A percentile compares a stretch with the other conserved stretches of the same genome.
These are phyloP conservation scores for Caenorhabditis sulstoni DNA, from an alignment of 2,888 invertebrate species.

Conservation along the genomic window DNA sequence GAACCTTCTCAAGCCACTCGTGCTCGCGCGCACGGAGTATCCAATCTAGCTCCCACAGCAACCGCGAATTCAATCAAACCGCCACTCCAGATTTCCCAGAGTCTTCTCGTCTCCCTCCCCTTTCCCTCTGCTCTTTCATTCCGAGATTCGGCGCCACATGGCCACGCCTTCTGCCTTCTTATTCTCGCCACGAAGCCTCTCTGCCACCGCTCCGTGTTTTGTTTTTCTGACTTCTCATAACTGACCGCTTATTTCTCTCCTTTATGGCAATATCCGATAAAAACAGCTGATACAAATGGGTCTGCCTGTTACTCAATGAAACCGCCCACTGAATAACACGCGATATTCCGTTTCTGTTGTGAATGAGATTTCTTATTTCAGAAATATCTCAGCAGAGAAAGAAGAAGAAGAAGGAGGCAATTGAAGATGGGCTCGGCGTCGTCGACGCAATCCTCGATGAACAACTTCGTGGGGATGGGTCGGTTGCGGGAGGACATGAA, in stretches of 20 bases:
- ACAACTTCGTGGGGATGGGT: slow-evolving; percentile 63
- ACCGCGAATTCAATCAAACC: slow-evolving; percentile 51
- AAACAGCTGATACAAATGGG: slow-evolving; percentile 28
- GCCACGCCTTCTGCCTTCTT: slow-evolving; percentile 5
- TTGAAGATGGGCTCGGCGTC: slow-evolving; percentile 61
- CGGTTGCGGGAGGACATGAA: slow-evolving; percentile 64
- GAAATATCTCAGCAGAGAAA: neutral
- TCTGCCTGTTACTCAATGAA: neutral
- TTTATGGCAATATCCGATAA: neutral
- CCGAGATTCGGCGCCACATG: neutral
- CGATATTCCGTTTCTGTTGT: no score
- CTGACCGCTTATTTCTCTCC: neutral
- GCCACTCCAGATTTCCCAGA: slow-evolving; percentile 42
- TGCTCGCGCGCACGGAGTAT: slow-evolving; percentile 3
- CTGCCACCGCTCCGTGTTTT: slow-evolving; percentile 1
- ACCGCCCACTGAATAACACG: slow-evolving; percentile 1
- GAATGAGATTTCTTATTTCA: no score
- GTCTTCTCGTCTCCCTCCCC: slow-evolving; percentile 3
- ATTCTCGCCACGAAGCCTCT: slow-evolving; percentile 7
- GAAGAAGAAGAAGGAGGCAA: neutral
- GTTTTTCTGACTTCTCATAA: slow-evolving; percentile 25
- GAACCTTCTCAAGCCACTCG: neutral
- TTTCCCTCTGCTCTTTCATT: neutral
- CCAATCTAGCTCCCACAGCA: slow-evolving; percentile 40
- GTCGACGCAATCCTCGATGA: slow-evolving; percentile 52